Evolutionary conservation across 2,797 vertebrate genomes (phyloP).

Genomic region (Megaceryle alcyon): DNA sequence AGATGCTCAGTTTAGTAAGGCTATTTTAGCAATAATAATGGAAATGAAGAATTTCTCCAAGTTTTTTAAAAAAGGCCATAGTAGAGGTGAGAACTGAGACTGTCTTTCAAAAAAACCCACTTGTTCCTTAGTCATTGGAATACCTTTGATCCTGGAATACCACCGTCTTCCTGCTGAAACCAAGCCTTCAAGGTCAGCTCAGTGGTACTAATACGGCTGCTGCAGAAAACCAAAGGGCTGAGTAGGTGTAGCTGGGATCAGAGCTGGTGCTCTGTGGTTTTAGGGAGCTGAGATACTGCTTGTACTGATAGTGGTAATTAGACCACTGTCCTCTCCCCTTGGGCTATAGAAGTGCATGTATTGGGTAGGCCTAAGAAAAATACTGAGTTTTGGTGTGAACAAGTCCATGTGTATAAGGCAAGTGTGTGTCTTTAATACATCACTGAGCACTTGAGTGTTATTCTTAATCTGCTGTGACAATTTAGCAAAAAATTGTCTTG

Average conservation of each 20-base stretch:
- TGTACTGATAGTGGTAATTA: background rate
- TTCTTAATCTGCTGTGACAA: background rate
- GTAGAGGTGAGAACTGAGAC: background rate
- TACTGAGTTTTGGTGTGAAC: background rate
- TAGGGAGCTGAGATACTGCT: background rate
- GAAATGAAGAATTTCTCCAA: background rate
- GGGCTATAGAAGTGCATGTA: background rate
- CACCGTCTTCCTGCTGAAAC: background rate
- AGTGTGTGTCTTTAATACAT: background rate
- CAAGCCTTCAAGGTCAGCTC: background rate
- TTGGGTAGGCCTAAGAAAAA: background rate
- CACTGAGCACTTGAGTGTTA: background rate
- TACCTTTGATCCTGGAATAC: background rate
- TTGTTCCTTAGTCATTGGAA: background rate
- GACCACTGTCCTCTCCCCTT: background rate
- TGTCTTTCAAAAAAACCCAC: background rate
- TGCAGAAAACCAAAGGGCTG: background rate
- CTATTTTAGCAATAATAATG: background rate
- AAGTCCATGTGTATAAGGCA: background rate
- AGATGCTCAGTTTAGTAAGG: background rate
- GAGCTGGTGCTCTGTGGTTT: background rate
- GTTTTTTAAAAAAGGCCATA: background rate
- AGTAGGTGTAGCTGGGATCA: background rate
- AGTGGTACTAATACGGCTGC: background rate
- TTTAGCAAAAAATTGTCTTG: background rate